Evolutionary conservation across 2,113 vertebrate genomes (phyloP).

Genomic region (Phylloscopus whistleri): DNA sequence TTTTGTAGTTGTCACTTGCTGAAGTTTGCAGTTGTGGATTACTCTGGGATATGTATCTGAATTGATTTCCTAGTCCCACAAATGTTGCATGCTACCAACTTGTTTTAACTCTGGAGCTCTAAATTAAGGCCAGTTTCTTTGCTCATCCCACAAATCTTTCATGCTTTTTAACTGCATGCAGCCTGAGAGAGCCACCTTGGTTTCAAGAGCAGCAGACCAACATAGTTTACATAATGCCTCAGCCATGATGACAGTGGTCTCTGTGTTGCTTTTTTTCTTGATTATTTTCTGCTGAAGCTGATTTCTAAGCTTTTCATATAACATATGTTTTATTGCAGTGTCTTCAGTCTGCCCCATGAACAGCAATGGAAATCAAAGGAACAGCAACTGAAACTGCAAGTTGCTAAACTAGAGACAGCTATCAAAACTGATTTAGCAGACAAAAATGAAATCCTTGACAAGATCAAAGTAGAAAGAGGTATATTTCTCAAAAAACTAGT

Average conservation of each 20-base stretch:
- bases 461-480: constrained; percentile 86
- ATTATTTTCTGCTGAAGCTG: constrained; percentile 82
- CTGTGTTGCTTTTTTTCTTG: constrained; percentile 78
- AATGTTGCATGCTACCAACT: constrained; percentile 81
- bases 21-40: constrained; percentile 84
- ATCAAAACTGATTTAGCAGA: constrained; percentile 79
- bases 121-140: constrained; percentile 91
- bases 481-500: constrained; percentile 28
- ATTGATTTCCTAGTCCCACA: constrained; percentile 88
- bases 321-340: constrained; percentile 84
- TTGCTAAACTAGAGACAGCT: constrained; percentile 83
- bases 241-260: constrained; percentile 91
- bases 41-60: constrained; percentile 85
- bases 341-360: constrained; percentile 79
- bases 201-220: constrained; percentile 90
- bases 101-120: constrained; percentile 83
- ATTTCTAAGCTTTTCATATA: constrained; percentile 77
- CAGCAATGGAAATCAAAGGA: constrained; percentile 82
- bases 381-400: constrained; percentile 82
- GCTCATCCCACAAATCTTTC: constrained; percentile 92
- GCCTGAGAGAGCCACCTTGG: constrained; percentile 89
- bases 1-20: constrained; percentile 80
- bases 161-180: constrained; percentile 86
- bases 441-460: constrained; percentile 85
- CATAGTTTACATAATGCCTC: constrained; percentile 93